These are phyloP conservation scores for Diaprepes abbreviatus DNA, from an alignment of 2,888 invertebrate species.

Conservation along the genomic window DNA sequence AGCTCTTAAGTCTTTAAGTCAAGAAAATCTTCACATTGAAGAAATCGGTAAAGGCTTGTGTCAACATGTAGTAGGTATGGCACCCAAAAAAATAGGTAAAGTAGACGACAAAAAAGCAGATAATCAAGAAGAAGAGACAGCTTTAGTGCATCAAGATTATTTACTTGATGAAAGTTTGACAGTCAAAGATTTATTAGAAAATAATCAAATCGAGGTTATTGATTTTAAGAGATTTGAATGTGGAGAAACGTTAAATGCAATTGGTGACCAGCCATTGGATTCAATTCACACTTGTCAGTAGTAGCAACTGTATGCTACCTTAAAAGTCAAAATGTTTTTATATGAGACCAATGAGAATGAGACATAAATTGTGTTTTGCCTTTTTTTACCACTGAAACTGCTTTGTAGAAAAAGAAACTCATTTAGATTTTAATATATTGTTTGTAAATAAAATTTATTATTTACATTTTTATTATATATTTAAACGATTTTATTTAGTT, in stretches of 20 bases:
- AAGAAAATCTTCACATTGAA: constrained; percentile 57
- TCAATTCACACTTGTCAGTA: constrained; percentile 76
- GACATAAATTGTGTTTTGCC: not conserved
- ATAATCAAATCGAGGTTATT: constrained; percentile 76
- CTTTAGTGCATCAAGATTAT: constrained; percentile 89
- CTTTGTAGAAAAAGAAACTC: not conserved
- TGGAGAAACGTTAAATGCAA: constrained; percentile 74
- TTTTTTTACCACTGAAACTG: not conserved
- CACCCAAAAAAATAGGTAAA: constrained; percentile 81
- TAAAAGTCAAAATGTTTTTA: not conserved
- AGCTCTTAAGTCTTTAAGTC: constrained; percentile 73
- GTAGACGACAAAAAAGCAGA: constrained; percentile 73
- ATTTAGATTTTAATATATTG: not conserved
- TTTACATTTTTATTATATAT: not conserved
- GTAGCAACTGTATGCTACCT: not conserved
- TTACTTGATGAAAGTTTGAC: constrained; percentile 82
- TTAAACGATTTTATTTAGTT: too few species aligned
- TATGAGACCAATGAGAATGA: not conserved
- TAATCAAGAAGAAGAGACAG: constrained; percentile 82
- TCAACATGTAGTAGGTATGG: constrained; percentile 94
- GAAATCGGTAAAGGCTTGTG: constrained; percentile 82
- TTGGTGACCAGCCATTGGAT: constrained; percentile 68
- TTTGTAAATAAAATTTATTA: constrained; percentile 8
- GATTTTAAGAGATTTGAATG: constrained; percentile 92
- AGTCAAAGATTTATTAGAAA: constrained; percentile 80